Percentiles rank a stretch among this genome's conserved stretches.
These are phyloP conservation scores for Syrmaticus mikado DNA, from an alignment of 2,113 vertebrate genomes.

Conservation along the genomic window DNA sequence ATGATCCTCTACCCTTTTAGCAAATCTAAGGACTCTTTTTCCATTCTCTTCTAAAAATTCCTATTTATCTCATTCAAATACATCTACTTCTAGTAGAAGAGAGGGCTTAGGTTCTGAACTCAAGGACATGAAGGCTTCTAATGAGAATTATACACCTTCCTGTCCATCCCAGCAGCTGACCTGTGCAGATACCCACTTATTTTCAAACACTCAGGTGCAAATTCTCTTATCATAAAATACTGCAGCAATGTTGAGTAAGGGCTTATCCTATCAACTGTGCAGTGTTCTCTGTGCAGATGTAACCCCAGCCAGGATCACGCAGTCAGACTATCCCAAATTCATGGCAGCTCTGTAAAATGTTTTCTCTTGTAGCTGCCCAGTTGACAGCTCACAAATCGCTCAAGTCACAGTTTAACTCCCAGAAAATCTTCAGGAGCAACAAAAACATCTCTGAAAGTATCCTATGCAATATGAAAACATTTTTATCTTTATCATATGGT, in stretches of 20 bases:
- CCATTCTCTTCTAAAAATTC: not conserved
- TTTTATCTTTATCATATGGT: not conserved
- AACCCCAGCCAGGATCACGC: not conserved
- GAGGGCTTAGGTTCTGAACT: not conserved
- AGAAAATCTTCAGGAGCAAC: not conserved
- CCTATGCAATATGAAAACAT: not conserved
- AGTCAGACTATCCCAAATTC: not conserved
- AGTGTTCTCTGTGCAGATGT: not conserved
- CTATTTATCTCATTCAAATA: not conserved
- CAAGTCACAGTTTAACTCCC: not conserved
- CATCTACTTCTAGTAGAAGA: not conserved
- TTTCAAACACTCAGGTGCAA: not conserved
- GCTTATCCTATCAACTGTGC: not conserved
- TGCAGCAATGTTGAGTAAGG: not conserved
- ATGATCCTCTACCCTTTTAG: not conserved
- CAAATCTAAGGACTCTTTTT: not conserved
- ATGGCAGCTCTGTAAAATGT: not conserved
- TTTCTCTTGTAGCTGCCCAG: not conserved
- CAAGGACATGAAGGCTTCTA: not conserved
- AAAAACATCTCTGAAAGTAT: not conserved
- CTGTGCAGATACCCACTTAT: not conserved
- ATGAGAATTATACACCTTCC: not conserved
- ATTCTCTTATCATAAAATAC: fast-evolving
- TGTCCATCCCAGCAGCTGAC: not conserved
- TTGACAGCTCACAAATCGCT: not conserved